These are phyloP conservation scores for Eueides isabella DNA, from an alignment of 1,140 invertebrate genomes.

Conservation along the genomic window DNA sequence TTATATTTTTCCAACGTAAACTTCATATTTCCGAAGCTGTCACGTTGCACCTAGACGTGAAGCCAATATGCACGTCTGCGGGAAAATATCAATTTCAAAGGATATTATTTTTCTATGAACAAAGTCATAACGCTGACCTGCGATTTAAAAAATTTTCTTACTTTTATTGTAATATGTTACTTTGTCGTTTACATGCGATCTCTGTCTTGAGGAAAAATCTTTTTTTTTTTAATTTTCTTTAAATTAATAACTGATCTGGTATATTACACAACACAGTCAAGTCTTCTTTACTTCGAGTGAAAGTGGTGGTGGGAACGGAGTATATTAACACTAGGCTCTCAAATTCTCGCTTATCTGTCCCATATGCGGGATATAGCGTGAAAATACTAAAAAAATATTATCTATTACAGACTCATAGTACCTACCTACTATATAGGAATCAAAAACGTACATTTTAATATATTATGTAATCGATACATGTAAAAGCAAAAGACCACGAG, in stretches of 20 bases:
- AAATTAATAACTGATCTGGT: too few relatives aligned
- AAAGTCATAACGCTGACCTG: conserved; percentile 22
- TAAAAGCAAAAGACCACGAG: too few relatives aligned
- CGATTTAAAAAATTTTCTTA: conserved; percentile 17
- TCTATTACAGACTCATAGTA: too few relatives aligned
- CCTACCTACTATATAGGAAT: too few relatives aligned
- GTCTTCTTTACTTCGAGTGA: background rate
- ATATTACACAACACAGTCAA: too few relatives aligned
- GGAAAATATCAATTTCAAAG: conserved; percentile 48
- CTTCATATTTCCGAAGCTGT: conserved; percentile 35
- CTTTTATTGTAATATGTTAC: conserved; percentile 4
- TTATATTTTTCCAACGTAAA: conserved; percentile 37
- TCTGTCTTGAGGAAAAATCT: background rate
- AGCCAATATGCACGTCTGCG: conserved; percentile 44
- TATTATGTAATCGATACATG: too few relatives aligned
- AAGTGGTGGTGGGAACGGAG: background rate
- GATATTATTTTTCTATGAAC: conserved; percentile 39
- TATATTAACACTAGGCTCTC: too few relatives aligned
- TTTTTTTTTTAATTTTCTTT: background rate
- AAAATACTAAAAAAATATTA: background rate
- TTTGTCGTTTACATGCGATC: background rate
- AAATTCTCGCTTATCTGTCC: too few relatives aligned
- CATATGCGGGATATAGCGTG: background rate
- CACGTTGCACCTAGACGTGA: conserved; percentile 40
- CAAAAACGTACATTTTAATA: too few relatives aligned